A percentile compares a stretch with the other conserved stretches of the same genome.
Evolutionary conservation across 2,888 invertebrate species (phyloP).

Genomic region (Zaprionus lineosus): DNA sequence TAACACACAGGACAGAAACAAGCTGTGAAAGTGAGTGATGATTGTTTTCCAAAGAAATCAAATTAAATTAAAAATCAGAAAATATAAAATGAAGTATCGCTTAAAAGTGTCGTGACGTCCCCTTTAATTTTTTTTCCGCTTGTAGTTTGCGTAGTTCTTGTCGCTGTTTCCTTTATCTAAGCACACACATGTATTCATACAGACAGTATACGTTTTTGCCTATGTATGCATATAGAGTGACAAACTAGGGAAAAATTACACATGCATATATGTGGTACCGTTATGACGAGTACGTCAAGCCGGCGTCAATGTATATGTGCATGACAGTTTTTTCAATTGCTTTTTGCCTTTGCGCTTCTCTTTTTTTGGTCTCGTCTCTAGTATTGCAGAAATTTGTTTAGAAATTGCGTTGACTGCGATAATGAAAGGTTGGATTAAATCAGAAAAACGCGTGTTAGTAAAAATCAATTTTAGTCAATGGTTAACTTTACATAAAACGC

Average conservation of each 20-base stretch:
- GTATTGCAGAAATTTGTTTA: background rate
- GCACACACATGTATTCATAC: constrained; percentile 8
- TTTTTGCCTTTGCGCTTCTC: background rate
- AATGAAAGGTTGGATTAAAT: constrained; percentile 15
- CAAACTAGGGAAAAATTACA: constrained; percentile 13
- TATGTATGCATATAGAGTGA: background rate
- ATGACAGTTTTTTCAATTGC: constrained; percentile 3
- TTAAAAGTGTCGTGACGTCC: constrained; percentile 16
- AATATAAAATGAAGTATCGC: constrained; percentile 8
- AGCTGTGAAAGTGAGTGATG: constrained; percentile 48
- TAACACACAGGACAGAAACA: constrained; percentile 32
- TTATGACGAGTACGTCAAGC: constrained; percentile 32
- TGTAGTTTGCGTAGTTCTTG: constrained; percentile 24
- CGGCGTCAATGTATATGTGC: constrained; percentile 26
- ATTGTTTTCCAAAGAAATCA: constrained; percentile 13
- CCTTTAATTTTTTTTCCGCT: constrained; percentile 7
- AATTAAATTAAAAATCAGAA: background rate
- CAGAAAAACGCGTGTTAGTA: constrained; percentile 27
- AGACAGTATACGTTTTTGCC: background rate
- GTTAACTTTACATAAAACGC: too few species aligned
- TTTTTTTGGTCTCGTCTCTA: constrained; percentile 4
- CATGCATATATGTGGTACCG: constrained; percentile 25
- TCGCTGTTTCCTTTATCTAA: constrained; percentile 36
- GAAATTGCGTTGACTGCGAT: constrained; percentile 11
- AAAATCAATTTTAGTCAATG: constrained; percentile 49